phyloP scores from a whole-genome alignment of 2,888 invertebrate genomes.

The Amphipoea lucens region DNA sequence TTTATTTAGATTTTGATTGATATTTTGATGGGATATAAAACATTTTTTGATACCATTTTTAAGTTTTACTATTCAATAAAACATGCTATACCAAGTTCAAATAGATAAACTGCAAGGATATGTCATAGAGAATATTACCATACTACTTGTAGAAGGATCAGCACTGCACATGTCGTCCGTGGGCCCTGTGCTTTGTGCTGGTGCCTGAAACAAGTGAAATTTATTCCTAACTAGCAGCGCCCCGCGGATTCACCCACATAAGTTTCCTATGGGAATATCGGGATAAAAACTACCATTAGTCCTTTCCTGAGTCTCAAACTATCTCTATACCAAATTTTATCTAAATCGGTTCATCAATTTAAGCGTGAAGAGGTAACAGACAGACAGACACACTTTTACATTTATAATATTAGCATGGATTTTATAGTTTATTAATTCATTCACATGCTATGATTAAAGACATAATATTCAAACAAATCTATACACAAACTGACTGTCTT shows the following conservation, averaged over 20 bases:
- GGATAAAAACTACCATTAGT: no score
- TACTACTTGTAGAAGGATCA: conserved; percentile 70
- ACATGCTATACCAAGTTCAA: not conserved
- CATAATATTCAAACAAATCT: not conserved
- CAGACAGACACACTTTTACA: no score
- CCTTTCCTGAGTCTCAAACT: no score
- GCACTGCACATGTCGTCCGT: conserved; percentile 71
- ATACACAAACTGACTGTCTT: conserved; percentile 1
- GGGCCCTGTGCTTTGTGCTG: conserved; percentile 68
- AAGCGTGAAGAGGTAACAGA: no score
- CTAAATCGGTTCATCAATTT: no score
- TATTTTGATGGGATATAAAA: not conserved
- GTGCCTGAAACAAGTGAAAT: conserved; percentile 58
- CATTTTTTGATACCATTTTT: not conserved
- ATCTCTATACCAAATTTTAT: no score
- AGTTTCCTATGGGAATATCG: no score
- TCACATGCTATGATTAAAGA: not conserved
- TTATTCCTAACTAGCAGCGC: not conserved
- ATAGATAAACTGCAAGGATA: not conserved
- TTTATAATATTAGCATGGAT: no score
- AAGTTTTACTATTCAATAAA: not conserved
- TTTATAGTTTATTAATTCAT: not conserved
- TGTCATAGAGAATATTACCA: conserved; percentile 65
- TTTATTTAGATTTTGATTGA: not conserved
- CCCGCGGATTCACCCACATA: no score